phyloP scores from a whole-genome alignment of 2,888 invertebrate species.

The Cactoblastis cactorum region DNA sequence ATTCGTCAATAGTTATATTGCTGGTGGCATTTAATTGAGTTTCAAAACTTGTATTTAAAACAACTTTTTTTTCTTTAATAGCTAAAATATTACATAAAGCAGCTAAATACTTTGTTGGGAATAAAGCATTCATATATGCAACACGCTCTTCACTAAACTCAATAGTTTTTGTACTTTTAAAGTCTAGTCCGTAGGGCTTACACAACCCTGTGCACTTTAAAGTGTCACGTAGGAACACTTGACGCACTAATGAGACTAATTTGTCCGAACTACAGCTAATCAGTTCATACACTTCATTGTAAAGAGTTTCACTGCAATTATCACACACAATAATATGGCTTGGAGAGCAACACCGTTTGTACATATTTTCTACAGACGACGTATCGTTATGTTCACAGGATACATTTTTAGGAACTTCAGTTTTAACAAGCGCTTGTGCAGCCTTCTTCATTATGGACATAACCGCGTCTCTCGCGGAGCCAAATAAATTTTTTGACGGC shows the following conservation, averaged over 20 bases:
- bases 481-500: slow-evolving; percentile 86
- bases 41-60: slow-evolving; percentile 81
- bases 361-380: slow-evolving; percentile 52
- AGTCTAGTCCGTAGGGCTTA: slow-evolving; percentile 81
- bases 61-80: slow-evolving; percentile 82
- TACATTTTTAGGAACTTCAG: slow-evolving; percentile 81
- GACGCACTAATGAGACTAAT: slow-evolving; percentile 80
- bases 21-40: slow-evolving; percentile 69
- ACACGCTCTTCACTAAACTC: slow-evolving; percentile 70
- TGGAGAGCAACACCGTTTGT: slow-evolving; percentile 84
- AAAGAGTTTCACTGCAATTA: slow-evolving; percentile 85
- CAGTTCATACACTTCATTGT: slow-evolving; percentile 85
- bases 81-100: slow-evolving; percentile 89
- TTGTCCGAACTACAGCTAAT: slow-evolving; percentile 84
- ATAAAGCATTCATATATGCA: slow-evolving; percentile 81
- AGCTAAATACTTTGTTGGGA: slow-evolving; percentile 84
- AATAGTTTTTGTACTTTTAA: slow-evolving; percentile 77
- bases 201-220: slow-evolving; percentile 81
- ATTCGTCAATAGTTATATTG: slow-evolving; percentile 64
- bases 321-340: slow-evolving; percentile 86
- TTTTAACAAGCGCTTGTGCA: slow-evolving; percentile 89
- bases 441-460: slow-evolving; percentile 95
- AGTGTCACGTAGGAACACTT: slow-evolving; percentile 80
- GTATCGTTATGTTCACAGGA: slow-evolving; percentile 71
- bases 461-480: slow-evolving; percentile 93